Percentiles rank a stretch among this genome's conserved stretches.
phyloP scores from a whole-genome alignment of 2,113 vertebrate genomes.

The Festucalex cinctus region DNA sequence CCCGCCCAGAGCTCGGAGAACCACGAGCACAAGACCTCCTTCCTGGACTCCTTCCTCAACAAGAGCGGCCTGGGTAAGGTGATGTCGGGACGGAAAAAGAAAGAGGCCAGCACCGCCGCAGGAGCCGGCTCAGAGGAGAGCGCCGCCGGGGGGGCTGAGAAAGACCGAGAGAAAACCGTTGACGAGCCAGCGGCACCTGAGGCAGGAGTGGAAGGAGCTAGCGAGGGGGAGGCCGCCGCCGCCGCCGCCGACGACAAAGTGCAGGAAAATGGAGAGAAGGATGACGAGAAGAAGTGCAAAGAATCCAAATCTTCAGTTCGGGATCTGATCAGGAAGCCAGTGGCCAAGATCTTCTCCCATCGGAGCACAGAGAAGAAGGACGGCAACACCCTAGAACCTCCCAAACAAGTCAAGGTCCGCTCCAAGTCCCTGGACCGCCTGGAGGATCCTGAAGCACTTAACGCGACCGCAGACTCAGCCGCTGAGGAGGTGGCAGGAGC shows the following conservation, averaged over 20 bases:
- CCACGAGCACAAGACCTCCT: conserved; percentile 68
- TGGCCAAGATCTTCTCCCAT: conserved; percentile 77
- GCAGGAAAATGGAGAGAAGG: conserved; percentile 56
- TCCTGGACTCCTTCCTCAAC: conserved; percentile 76
- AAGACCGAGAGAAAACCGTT: conserved; percentile 45
- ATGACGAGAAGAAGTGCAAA: conserved; percentile 63
- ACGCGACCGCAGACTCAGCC: conserved; percentile 29
- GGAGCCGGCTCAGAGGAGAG: conserved; percentile 49
- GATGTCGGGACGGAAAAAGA: conserved; percentile 75
- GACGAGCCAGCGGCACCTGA: conserved; percentile 4
- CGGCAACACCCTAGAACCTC: conserved; percentile 25
- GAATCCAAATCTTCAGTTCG: conserved; percentile 67
- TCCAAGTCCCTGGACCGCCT: conserved; percentile 76
- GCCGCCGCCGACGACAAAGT: conserved; percentile 53
- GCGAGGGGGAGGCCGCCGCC: conserved; percentile 49
- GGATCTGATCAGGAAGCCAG: conserved; percentile 75
- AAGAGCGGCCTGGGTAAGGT: conserved; percentile 78
- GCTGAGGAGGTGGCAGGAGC: conserved; percentile 14
- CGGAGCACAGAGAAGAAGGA: conserved; percentile 77
- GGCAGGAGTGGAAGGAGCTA: conserved; percentile 41
- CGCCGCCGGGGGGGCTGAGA: conserved; percentile 46
- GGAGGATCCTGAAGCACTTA: conserved; percentile 64
- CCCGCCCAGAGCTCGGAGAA: conserved; percentile 57
- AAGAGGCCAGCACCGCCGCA: conserved; percentile 45
- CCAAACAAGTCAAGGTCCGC: conserved; percentile 60